phyloP scores from a whole-genome alignment of 2,888 invertebrate genomes.

The Hirtodrosophila confusa region DNA sequence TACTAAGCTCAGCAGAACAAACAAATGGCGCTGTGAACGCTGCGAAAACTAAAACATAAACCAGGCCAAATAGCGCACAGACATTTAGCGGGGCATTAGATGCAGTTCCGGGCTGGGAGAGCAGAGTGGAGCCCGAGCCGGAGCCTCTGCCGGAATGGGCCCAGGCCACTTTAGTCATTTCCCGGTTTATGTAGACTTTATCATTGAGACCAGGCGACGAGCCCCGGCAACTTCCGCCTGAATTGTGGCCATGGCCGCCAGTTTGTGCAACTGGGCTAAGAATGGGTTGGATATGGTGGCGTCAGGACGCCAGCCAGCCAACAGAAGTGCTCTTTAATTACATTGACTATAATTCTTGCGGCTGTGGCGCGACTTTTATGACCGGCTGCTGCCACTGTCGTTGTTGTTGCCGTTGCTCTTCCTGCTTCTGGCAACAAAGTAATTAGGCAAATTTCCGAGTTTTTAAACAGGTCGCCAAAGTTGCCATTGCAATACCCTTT shows the following conservation, averaged over 20 bases:
- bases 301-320: constrained; percentile 37
- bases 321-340: constrained; percentile 80
- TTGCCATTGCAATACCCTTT: constrained; percentile 26
- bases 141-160: constrained; percentile 36
- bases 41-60: constrained; percentile 59
- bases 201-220: constrained; percentile 72
- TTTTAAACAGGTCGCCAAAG: constrained; percentile 74
- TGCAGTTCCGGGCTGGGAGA: constrained; percentile 26
- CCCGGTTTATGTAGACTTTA: constrained; percentile 78
- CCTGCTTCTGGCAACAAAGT: constrained; percentile 69
- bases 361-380: constrained; percentile 77
- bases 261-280: constrained; percentile 38
- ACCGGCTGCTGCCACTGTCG: constrained; percentile 48
- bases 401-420: constrained; percentile 33
- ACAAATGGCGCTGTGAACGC: constrained; percentile 31
- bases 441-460: constrained; percentile 81
- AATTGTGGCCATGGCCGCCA: constrained; percentile 62
- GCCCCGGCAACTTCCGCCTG: constrained; percentile 70
- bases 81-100: constrained; percentile 50
- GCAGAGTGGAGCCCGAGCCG: neutral
- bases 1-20: constrained; percentile 67
- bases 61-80: constrained; percentile 51
- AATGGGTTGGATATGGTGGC: neutral
- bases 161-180: constrained; percentile 76
- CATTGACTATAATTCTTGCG: constrained; percentile 80